Conservation (phyloP, 2,797 vertebrate species). For the Halcyon smyrnensis region DNA sequence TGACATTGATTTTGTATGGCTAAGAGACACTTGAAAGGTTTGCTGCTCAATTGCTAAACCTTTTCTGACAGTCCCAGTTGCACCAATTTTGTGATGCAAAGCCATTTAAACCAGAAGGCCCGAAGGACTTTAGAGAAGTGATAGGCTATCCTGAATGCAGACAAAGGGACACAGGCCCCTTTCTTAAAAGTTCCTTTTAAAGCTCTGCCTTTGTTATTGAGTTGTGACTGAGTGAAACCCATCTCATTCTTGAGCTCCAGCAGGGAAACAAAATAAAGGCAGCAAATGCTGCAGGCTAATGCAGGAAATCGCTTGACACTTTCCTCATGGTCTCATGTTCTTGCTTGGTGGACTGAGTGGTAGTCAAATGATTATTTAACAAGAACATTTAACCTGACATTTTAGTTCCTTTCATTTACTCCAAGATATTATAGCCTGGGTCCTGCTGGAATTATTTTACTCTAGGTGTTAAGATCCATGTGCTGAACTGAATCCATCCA, state of each 20-base stretch:
- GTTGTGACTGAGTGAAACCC: not conserved
- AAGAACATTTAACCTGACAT: not conserved
- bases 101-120: not conserved
- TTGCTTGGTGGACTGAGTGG: not conserved
- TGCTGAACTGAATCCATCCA: not conserved
- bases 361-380: not conserved
- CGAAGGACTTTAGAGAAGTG: not conserved
- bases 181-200: not conserved
- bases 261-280: not conserved
- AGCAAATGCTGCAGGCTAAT: not conserved
- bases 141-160: not conserved
- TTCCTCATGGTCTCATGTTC: accelerated
- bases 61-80: not conserved
- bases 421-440: not conserved
- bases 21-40: not conserved
- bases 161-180: accelerated
- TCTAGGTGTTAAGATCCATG: accelerated
- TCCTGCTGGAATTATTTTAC: not conserved
- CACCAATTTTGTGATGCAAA: not conserved
- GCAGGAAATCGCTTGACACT: not conserved
- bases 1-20: not conserved
- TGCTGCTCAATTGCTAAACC: not conserved
- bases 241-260: not conserved
- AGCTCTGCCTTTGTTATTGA: not conserved
- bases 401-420: not conserved